These are phyloP conservation scores for Sebastes variabilis DNA, from an alignment of 2,797 vertebrate species.

Conservation along the genomic window DNA sequence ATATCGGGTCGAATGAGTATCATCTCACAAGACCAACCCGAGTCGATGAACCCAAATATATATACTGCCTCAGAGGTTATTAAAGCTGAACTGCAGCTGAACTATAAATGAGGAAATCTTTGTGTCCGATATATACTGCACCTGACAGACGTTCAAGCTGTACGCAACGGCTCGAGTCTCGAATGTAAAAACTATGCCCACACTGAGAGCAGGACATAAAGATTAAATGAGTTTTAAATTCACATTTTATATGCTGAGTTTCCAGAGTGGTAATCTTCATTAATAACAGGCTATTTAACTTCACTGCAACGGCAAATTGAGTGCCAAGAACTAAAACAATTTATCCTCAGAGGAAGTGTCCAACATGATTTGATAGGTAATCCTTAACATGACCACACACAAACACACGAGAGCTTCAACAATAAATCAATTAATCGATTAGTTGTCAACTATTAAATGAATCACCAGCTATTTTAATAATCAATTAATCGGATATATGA, in stretches of 20 bases:
- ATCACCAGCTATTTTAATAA: too few species aligned
- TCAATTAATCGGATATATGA: too few species aligned
- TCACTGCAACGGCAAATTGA: conserved; percentile 2
- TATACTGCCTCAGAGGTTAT: neutral
- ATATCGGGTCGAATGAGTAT: conserved; percentile 31
- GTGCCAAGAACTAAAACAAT: neutral
- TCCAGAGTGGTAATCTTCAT: conserved; percentile 13
- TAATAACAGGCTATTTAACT: conserved; percentile 15
- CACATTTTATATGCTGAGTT: neutral
- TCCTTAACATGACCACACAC: neutral
- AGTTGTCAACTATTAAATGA: too few species aligned
- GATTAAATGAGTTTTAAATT: conserved; percentile 22
- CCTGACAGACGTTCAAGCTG: conserved; percentile 4
- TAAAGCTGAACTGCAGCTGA: neutral
- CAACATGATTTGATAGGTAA: neutral
- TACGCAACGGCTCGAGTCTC: neutral
- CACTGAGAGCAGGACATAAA: neutral
- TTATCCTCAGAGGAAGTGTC: neutral
- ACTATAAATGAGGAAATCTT: conserved; percentile 11
- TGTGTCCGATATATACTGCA: conserved; percentile 14
- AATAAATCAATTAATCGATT: too few species aligned
- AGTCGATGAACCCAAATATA: conserved; percentile 1
- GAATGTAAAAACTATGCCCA: neutral
- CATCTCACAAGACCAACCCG: conserved; percentile 3
- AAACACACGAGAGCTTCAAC: too few species aligned